phyloP scores from a whole-genome alignment of 2,113 vertebrate species.

The Erinaceus europaeus region DNA sequence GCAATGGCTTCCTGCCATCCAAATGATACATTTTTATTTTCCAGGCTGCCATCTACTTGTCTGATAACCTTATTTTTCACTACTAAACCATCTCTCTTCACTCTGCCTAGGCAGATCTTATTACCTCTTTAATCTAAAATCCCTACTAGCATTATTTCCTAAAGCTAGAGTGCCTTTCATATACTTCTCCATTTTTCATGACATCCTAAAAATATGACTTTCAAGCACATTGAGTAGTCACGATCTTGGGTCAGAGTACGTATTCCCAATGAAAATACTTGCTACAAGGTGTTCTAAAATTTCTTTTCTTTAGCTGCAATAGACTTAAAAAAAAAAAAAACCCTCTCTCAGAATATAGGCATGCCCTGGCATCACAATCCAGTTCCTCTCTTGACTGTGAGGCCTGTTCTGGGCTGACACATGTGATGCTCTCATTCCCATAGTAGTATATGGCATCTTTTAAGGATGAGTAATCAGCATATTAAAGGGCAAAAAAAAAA shows the following conservation, averaged over 20 bases:
- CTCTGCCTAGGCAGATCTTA: slow-evolving; percentile 59
- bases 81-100: slow-evolving; percentile 46
- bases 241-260: neutral
- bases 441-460: neutral
- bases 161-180: slow-evolving; percentile 52
- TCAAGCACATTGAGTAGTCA: neutral
- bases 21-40: slow-evolving; percentile 60
- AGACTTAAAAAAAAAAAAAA: too few relatives aligned
- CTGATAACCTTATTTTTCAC: slow-evolving; percentile 65
- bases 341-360: too few relatives aligned
- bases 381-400: neutral
- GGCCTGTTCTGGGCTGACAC: neutral
- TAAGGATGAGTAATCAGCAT: neutral
- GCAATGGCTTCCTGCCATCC: slow-evolving; percentile 51
- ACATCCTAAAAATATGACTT: slow-evolving; percentile 48
- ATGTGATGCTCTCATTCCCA: neutral
- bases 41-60: slow-evolving; percentile 59
- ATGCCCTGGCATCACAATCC: neutral
- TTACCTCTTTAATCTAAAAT: slow-evolving; percentile 62
- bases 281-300: neutral
- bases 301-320: neutral
- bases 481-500: neutral
- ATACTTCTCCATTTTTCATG: slow-evolving; percentile 50
- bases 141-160: slow-evolving; percentile 52
- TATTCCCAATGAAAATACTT: slow-evolving; percentile 6